Evolutionary conservation across 2,113 vertebrate species (phyloP).

Genomic region (Oenanthe oenanthe): DNA sequence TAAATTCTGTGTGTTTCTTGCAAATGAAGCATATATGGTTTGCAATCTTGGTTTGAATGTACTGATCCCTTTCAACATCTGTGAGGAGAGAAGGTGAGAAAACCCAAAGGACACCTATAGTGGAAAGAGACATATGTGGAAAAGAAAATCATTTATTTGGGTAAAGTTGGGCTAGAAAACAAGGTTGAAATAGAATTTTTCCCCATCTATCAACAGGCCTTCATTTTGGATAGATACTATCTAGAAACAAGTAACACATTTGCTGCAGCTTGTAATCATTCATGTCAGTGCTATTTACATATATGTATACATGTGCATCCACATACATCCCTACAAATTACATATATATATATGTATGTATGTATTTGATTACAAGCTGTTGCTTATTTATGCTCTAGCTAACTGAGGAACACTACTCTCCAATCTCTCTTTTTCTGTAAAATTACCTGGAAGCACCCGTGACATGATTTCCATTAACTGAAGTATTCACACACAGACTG

Average conservation of each 20-base stretch:
- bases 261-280: neutral
- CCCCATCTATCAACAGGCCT: neutral
- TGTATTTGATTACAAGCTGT: neutral
- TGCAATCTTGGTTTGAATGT: neutral
- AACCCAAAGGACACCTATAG: neutral
- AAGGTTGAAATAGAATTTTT: neutral
- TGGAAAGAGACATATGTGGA: neutral
- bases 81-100: neutral
- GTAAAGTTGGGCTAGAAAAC: neutral
- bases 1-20: neutral
- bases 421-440: neutral
- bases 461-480: neutral
- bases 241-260: neutral
- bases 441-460: neutral
- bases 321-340: neutral
- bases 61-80: neutral
- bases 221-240: neutral
- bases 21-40: neutral
- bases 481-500: neutral
- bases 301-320: rapidly evolving
- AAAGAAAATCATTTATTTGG: neutral
- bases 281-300: neutral
- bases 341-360: no score
- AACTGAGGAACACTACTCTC: neutral
- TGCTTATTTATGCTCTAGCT: neutral